Conservation (phyloP, 92 coral and sea anemone species). For the Parazoanthus atlanticus region DNA sequence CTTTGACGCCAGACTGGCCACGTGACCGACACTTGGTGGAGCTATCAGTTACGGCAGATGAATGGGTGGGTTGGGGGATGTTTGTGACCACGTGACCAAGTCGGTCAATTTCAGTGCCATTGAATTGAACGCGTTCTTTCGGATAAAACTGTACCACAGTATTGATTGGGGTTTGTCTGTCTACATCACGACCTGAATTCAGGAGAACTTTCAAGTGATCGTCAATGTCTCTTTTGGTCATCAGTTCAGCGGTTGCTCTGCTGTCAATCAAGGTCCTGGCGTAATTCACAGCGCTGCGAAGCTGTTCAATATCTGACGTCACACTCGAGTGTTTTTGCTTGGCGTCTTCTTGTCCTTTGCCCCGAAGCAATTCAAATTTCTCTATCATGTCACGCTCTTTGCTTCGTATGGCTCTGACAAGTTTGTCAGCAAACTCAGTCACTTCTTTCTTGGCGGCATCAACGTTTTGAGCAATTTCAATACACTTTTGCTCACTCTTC, state of each 20-base stretch:
- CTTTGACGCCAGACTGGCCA: neutral
- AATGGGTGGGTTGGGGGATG: neutral
- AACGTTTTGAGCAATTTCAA: too few relatives aligned
- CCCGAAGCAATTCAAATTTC: too few relatives aligned
- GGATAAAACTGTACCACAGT: neutral
- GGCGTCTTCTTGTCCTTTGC: too few relatives aligned
- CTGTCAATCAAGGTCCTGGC: slow-evolving; percentile 3
- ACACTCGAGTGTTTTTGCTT: neutral
- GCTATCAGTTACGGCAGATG: neutral
- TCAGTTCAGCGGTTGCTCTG: slow-evolving; percentile 1
- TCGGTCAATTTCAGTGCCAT: neutral
- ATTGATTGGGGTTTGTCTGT: neutral
- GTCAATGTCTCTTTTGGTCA: slow-evolving; percentile 19
- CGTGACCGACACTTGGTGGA: slow-evolving; percentile 8
- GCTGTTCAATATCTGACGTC: neutral
- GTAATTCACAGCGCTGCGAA: neutral
- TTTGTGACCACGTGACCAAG: slow-evolving; percentile 6
- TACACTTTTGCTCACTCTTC: too few relatives aligned
- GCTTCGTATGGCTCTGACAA: too few relatives aligned
- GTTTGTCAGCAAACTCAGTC: too few relatives aligned
- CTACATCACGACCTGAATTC: slow-evolving; percentile 11
- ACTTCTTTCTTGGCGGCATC: too few relatives aligned
- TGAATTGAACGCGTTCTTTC: neutral
- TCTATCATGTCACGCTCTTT: too few relatives aligned
- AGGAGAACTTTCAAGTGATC: neutral